Evolutionary conservation across 2,888 invertebrate species (phyloP).

Genomic region (Rhaphigaster nebulosa): DNA sequence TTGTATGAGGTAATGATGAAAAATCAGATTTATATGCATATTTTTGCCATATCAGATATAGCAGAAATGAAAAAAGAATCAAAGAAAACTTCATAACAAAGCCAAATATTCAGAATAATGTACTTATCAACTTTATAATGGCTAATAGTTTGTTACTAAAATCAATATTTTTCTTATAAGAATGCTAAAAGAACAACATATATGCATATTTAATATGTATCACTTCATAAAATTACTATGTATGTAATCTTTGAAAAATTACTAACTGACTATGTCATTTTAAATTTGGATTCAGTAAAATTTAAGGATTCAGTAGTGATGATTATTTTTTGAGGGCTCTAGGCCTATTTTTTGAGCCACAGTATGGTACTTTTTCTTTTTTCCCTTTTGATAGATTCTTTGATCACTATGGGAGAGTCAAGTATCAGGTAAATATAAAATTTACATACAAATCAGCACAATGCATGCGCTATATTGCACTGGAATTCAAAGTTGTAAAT

Average conservation of each 20-base stretch:
- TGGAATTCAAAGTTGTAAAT: too few relatives aligned
- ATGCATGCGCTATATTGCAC: too few relatives aligned
- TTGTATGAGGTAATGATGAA: constrained; percentile 58
- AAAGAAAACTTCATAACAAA: not conserved
- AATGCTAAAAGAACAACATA: too few relatives aligned
- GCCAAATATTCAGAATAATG: not conserved
- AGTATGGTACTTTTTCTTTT: not conserved
- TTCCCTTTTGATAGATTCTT: too few relatives aligned
- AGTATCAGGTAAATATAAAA: too few relatives aligned
- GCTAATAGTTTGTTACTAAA: not conserved
- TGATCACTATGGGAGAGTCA: not conserved
- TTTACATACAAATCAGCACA: too few relatives aligned
- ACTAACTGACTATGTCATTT: not conserved
- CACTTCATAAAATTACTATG: too few relatives aligned
- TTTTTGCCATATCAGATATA: not conserved
- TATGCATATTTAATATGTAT: too few relatives aligned
- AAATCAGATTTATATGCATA: not conserved
- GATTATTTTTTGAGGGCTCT: not conserved
- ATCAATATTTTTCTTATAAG: too few relatives aligned
- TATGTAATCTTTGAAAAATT: not conserved
- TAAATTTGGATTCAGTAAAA: not conserved
- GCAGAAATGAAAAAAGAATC: not conserved
- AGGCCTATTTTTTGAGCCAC: not conserved
- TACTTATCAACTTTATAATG: not conserved
- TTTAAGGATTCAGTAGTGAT: not conserved